These are phyloP conservation scores for Zaprionus ornatus DNA, from an alignment of 1,140 invertebrate genomes.

Conservation along the genomic window DNA sequence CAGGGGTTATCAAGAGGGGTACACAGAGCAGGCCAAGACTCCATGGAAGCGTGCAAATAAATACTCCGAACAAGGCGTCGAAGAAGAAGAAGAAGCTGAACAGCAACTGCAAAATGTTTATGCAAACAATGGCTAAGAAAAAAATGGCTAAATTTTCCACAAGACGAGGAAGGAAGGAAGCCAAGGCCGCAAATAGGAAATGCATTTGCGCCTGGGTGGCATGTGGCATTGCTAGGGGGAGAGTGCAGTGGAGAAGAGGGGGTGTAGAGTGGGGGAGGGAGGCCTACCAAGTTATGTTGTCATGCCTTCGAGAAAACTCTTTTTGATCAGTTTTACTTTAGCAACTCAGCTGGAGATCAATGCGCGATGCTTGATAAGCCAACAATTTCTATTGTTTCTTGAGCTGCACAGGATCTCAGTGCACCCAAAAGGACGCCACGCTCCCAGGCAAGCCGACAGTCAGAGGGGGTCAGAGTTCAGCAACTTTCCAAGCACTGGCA, in stretches of 20 bases:
- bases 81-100: slow-evolving; percentile 8
- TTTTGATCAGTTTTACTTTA: neutral
- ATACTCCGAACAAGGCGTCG: slow-evolving; percentile 6
- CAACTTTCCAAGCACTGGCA: slow-evolving; percentile 28
- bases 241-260: neutral
- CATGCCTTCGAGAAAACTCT: neutral
- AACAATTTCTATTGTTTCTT: slow-evolving; percentile 16
- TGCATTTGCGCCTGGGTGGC: slow-evolving; percentile 54
- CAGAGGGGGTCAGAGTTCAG: slow-evolving; percentile 29
- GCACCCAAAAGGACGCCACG: slow-evolving; percentile 24
- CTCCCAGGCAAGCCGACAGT: slow-evolving; percentile 13
- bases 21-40: slow-evolving; percentile 30
- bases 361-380: slow-evolving; percentile 18
- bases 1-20: no score
- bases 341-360: neutral
- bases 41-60: slow-evolving; percentile 26
- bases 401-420: slow-evolving; percentile 4
- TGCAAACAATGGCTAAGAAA: slow-evolving; percentile 51
- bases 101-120: slow-evolving; percentile 59
- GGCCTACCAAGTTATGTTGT: neutral
- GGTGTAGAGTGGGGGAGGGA: neutral
- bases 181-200: slow-evolving; percentile 68
- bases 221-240: slow-evolving; percentile 6
- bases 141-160: slow-evolving; percentile 4
- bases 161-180: slow-evolving; percentile 1